These are phyloP conservation scores for Craterocephalus amniculus DNA, from an alignment of 2,797 vertebrate genomes.

Conservation along the genomic window DNA sequence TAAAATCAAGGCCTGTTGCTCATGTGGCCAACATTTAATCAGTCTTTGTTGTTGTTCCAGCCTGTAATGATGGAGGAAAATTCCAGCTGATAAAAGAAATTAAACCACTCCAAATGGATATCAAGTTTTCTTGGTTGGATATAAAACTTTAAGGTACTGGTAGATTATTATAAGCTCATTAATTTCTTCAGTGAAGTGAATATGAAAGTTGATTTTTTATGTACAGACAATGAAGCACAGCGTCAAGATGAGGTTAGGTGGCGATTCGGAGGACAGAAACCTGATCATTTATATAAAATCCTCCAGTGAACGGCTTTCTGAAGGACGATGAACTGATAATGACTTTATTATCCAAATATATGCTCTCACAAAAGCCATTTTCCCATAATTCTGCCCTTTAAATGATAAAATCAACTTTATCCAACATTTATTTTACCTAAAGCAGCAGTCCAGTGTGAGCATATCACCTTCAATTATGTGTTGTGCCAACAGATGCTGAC, in stretches of 20 bases:
- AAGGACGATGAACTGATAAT: not conserved
- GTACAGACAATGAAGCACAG: not conserved
- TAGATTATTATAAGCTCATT: too few relatives aligned
- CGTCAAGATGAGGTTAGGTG: not conserved
- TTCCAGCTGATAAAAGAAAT: too few relatives aligned
- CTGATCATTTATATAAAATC: not conserved
- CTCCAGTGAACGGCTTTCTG: not conserved
- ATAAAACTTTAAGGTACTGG: too few relatives aligned
- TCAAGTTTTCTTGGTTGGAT: too few relatives aligned
- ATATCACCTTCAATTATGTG: slow-evolving; percentile 17
- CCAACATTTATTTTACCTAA: slow-evolving; percentile 1
- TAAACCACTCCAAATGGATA: too few relatives aligned
- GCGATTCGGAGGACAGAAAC: not conserved
- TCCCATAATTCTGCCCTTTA: not conserved
- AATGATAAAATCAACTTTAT: not conserved
- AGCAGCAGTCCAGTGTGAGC: slow-evolving; percentile 11
- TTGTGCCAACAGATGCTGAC: slow-evolving; percentile 30
- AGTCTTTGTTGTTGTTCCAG: too few relatives aligned
- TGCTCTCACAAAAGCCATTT: not conserved
- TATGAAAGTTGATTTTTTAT: too few relatives aligned
- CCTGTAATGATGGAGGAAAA: too few relatives aligned
- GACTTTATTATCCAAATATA: too few relatives aligned
- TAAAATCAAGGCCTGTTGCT: too few relatives aligned
- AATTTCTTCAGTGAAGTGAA: too few relatives aligned
- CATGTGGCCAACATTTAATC: too few relatives aligned